phyloP scores from a whole-genome alignment of 2,113 vertebrate species.

The Scomber colias region DNA sequence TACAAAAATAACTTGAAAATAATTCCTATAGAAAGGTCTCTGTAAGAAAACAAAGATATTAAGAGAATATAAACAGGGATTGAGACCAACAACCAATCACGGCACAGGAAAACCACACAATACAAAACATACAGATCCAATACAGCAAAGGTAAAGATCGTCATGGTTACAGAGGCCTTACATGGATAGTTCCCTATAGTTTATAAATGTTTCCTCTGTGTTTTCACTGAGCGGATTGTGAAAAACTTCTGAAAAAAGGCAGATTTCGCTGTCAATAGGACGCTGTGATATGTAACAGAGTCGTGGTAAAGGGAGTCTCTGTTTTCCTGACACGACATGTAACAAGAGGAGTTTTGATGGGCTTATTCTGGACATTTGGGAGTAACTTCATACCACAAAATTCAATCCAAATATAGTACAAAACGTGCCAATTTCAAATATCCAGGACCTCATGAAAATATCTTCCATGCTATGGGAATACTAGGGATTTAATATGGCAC shows the following conservation, averaged over 20 bases:
- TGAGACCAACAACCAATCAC: slow-evolving; percentile 42
- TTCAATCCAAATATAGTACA: slow-evolving; percentile 4
- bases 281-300: background rate
- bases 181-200: background rate
- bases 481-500: background rate
- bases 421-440: slow-evolving; percentile 1
- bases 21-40: slow-evolving; percentile 63
- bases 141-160: slow-evolving; percentile 36
- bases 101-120: slow-evolving; percentile 56
- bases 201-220: background rate
- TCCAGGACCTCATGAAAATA: background rate
- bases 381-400: background rate
- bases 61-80: slow-evolving; percentile 52
- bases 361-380: background rate
- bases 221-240: slow-evolving; percentile 4
- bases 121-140: slow-evolving; percentile 59
- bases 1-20: slow-evolving; percentile 74
- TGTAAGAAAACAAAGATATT: slow-evolving; percentile 54
- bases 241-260: slow-evolving; percentile 2
- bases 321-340: background rate
- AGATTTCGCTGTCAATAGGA: slow-evolving; percentile 21
- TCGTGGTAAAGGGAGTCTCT: background rate
- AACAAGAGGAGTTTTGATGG: background rate
- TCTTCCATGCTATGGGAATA: background rate
- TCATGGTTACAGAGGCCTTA: background rate